Percentiles rank a stretch among this genome's conserved stretches.
Evolutionary conservation across 2,888 invertebrate genomes (phyloP).

Genomic region (Melipona beecheii): DNA sequence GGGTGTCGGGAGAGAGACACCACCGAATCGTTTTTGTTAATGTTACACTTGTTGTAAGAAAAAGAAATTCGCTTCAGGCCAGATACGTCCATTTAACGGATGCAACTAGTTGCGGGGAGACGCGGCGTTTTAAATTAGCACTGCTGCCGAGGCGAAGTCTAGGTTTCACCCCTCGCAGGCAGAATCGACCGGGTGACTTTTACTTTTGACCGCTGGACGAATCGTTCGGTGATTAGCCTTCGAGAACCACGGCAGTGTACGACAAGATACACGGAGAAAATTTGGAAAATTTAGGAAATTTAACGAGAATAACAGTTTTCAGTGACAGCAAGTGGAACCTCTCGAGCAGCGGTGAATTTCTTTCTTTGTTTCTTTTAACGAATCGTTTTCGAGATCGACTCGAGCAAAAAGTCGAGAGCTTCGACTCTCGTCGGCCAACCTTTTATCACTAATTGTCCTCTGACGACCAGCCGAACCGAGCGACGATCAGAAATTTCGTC

Average conservation of each 20-base stretch:
- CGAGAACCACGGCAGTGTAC: too few species aligned
- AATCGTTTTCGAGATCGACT: conserved; percentile 10
- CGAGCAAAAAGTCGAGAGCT: conserved; percentile 9
- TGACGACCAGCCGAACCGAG: conserved; percentile 3
- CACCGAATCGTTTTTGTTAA: too few species aligned
- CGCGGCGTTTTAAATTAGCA: neutral
- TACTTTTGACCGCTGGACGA: neutral
- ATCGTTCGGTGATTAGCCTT: neutral
- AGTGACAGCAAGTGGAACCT: neutral
- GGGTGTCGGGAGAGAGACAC: too few species aligned
- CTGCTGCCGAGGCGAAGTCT: neutral
- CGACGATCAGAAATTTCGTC: neutral
- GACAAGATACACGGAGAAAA: neutral
- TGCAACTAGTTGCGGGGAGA: neutral
- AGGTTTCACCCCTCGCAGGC: neutral
- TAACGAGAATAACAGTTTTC: neutral
- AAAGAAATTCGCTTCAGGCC: neutral
- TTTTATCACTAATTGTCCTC: conserved; percentile 44
- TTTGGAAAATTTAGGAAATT: neutral
- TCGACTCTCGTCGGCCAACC: conserved; percentile 14
- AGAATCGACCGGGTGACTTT: neutral
- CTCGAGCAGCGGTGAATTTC: neutral
- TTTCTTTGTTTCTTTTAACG: neutral
- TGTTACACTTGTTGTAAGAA: too few species aligned
- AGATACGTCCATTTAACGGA: neutral